These are phyloP conservation scores for Bicyclus anynana DNA, from an alignment of 1,140 invertebrate genomes.

Conservation along the genomic window DNA sequence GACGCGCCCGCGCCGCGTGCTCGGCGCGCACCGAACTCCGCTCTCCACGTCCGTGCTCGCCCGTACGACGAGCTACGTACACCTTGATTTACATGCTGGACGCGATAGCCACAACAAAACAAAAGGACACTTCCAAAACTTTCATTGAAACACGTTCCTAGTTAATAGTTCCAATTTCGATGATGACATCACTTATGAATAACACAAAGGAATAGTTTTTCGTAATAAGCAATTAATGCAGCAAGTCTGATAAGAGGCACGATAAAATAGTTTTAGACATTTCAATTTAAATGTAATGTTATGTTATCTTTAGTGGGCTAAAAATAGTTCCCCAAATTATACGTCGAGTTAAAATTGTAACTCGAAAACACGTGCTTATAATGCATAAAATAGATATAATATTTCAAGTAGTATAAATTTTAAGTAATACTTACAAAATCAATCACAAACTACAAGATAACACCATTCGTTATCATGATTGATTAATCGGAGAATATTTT, in stretches of 20 bases:
- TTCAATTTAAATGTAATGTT: not conserved
- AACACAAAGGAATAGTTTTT: not conserved
- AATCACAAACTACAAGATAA: not conserved
- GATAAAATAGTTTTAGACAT: not conserved
- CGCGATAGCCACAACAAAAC: conserved; percentile 36
- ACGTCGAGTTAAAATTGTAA: not conserved
- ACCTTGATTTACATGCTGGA: conserved; percentile 62
- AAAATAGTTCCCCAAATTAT: not conserved
- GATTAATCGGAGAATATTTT: not conserved
- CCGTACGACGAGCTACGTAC: conserved; percentile 44
- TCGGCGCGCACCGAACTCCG: conserved; percentile 61
- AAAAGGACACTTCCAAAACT: conserved; percentile 25
- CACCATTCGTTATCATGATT: not conserved
- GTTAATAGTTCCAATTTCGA: conserved; percentile 3
- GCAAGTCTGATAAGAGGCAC: not conserved
- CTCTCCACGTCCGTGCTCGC: conserved; percentile 43
- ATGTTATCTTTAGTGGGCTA: not conserved
- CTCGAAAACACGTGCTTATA: not conserved
- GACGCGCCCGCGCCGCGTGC: conserved; percentile 66
- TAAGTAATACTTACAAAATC: not conserved
- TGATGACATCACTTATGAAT: conserved; percentile 2
- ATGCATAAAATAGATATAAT: no score
- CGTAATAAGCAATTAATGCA: not conserved
- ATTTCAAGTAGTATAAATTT: not conserved
- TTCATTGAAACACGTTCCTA: conserved; percentile 18